Evolutionary conservation across 1,140 invertebrate species (phyloP).

Genomic region (Drosophila azteca): DNA sequence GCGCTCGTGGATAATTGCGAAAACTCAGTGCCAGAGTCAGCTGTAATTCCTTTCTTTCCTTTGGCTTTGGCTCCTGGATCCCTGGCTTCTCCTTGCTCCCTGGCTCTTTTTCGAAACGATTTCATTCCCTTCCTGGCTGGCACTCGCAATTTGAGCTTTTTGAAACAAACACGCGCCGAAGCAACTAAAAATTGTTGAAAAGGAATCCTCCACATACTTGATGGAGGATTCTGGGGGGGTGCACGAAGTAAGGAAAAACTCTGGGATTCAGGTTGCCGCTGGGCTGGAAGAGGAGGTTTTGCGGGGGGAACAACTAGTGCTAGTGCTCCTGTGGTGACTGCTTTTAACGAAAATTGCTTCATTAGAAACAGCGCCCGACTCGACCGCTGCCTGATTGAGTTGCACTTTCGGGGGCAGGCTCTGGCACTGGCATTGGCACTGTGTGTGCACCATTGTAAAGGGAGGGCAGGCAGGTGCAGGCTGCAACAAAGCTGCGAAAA

Average conservation of each 20-base stretch:
- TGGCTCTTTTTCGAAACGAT: constrained; percentile 10
- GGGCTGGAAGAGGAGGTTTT: not conserved
- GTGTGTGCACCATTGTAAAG: not conserved
- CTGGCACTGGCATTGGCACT: constrained; percentile 1
- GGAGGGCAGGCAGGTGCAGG: not conserved
- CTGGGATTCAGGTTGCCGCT: too few species aligned
- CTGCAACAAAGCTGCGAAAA: not conserved
- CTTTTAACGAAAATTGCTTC: constrained; percentile 78
- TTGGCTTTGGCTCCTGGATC: too few species aligned
- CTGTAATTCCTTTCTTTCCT: constrained; percentile 45
- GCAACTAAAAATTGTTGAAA: constrained; percentile 48
- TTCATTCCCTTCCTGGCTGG: constrained; percentile 35
- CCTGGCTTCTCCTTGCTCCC: too few species aligned
- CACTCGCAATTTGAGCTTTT: constrained; percentile 78
- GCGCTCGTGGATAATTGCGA: constrained; percentile 73
- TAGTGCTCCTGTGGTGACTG: constrained; percentile 61
- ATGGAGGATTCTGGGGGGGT: not conserved
- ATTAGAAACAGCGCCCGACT: constrained; percentile 51
- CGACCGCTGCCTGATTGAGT: constrained; percentile 53
- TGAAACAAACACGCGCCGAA: constrained; percentile 76
- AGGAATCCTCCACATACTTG: constrained; percentile 29
- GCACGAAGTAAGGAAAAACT: too few species aligned
- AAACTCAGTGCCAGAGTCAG: constrained; percentile 52
- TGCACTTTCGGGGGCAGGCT: constrained; percentile 34
- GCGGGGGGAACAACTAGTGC: not conserved